These are phyloP conservation scores for Patiria miniata DNA, from an alignment of 35 echinoderm and acorn worm genomes.

Conservation along the genomic window DNA sequence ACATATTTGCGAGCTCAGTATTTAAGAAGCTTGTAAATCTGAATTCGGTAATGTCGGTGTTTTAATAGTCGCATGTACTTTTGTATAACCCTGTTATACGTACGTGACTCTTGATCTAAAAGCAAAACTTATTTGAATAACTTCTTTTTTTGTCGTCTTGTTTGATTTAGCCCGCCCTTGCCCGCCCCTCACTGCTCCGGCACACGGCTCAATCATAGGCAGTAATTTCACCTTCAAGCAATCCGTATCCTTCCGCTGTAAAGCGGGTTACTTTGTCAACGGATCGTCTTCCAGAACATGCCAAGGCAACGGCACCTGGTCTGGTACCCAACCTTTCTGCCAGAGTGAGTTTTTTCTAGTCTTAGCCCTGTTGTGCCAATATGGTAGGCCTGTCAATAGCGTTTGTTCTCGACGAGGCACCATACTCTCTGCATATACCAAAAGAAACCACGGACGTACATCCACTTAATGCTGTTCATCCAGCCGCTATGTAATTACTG, in stretches of 20 bases:
- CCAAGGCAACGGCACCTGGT: conserved; percentile 47
- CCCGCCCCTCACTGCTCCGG: neutral
- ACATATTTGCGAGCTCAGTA: too few relatives aligned
- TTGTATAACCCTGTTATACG: too few relatives aligned
- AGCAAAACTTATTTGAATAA: too few relatives aligned
- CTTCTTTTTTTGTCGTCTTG: neutral
- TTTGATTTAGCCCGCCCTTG: conserved; percentile 30
- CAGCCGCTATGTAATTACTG: too few relatives aligned
- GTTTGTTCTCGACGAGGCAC: too few relatives aligned
- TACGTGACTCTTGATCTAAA: too few relatives aligned
- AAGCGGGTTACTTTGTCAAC: conserved; percentile 24
- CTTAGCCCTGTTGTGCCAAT: neutral
- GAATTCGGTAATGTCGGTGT: too few relatives aligned
- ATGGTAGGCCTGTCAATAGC: neutral
- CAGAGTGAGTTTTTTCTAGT: neutral
- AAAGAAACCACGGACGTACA: neutral
- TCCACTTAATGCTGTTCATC: too few relatives aligned
- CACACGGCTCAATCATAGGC: conserved; percentile 18
- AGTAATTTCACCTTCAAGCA: conserved; percentile 39
- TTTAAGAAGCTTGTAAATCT: too few relatives aligned
- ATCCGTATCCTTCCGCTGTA: conserved; percentile 31
- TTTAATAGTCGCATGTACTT: too few relatives aligned
- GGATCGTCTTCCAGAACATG: conserved; percentile 36
- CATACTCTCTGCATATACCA: neutral
- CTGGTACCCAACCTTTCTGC: conserved; percentile 31